Evolutionary conservation across 2,113 vertebrate species (phyloP).

Genomic region (Sakesphorus luctuosus): DNA sequence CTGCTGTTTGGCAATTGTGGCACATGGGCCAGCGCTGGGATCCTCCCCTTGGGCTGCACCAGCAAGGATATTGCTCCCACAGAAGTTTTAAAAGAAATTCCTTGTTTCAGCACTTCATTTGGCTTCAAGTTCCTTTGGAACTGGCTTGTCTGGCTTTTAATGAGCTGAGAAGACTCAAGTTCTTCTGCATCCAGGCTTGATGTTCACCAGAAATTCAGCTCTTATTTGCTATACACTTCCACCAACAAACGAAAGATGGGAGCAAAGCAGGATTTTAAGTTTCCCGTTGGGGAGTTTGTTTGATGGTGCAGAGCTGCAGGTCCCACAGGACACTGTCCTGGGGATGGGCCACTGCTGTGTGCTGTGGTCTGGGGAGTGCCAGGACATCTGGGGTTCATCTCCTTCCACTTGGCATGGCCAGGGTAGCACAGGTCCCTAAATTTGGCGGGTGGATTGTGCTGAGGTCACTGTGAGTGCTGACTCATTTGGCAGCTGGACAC

Average conservation of each 20-base stretch:
- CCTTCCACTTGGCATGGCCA: background rate
- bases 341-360: background rate
- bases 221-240: background rate
- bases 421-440: background rate
- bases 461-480: background rate
- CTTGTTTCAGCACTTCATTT: constrained; percentile 52
- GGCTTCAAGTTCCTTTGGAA: background rate
- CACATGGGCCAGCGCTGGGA: fast-evolving
- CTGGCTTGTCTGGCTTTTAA: background rate
- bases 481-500: constrained; percentile 5
- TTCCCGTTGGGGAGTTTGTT: background rate
- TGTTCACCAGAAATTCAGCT: background rate
- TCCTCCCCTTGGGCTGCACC: background rate
- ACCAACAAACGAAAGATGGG: fast-evolving
- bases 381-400: background rate
- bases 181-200: constrained; percentile 16
- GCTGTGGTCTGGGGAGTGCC: background rate
- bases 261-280: background rate
- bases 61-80: background rate
- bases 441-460: background rate
- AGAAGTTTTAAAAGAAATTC: background rate
- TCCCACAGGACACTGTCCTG: fast-evolving
- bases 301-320: background rate
- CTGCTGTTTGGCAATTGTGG: constrained; percentile 12
- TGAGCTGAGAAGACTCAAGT: constrained; percentile 21